phyloP scores from a whole-genome alignment of 2,797 vertebrate species.

The Nothura maculosa region DNA sequence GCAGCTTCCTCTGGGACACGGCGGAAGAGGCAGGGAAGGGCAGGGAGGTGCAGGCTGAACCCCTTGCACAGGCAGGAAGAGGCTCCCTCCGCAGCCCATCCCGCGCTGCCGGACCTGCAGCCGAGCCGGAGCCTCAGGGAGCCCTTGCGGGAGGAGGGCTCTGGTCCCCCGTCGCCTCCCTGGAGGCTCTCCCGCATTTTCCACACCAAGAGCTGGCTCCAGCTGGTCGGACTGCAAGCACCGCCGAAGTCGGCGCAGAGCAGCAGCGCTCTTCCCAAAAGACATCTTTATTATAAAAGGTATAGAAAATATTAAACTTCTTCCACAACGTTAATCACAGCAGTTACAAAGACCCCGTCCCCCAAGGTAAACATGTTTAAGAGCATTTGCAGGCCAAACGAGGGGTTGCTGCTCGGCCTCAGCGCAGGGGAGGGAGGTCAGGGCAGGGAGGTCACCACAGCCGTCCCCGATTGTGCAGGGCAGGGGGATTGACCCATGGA shows the following conservation, averaged over 20 bases:
- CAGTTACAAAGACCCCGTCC: conserved; percentile 7
- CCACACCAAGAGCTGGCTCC: neutral
- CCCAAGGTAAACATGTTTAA: conserved; percentile 26
- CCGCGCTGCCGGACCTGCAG: neutral
- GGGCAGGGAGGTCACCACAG: neutral
- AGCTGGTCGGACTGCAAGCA: neutral
- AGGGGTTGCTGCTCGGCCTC: neutral
- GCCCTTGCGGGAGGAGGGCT: neutral
- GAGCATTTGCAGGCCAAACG: neutral
- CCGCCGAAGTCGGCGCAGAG: neutral
- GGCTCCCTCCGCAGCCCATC: neutral
- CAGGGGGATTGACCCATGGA: neutral
- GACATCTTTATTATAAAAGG: conserved; percentile 74
- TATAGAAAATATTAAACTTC: conserved; percentile 56
- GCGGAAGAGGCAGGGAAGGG: neutral
- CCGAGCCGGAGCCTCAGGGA: neutral
- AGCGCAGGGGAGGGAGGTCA: neutral
- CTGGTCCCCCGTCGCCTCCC: neutral
- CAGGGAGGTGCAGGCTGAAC: neutral
- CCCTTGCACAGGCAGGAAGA: neutral
- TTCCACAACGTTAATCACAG: conserved; percentile 42
- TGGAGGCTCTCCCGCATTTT: neutral
- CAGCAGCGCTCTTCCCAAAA: neutral
- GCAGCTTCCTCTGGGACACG: neutral
- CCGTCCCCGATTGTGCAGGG: accelerated